Percentiles rank a stretch among this genome's conserved stretches.
phyloP scores from a whole-genome alignment of 2,888 invertebrate species.

The Spisula solida region DNA sequence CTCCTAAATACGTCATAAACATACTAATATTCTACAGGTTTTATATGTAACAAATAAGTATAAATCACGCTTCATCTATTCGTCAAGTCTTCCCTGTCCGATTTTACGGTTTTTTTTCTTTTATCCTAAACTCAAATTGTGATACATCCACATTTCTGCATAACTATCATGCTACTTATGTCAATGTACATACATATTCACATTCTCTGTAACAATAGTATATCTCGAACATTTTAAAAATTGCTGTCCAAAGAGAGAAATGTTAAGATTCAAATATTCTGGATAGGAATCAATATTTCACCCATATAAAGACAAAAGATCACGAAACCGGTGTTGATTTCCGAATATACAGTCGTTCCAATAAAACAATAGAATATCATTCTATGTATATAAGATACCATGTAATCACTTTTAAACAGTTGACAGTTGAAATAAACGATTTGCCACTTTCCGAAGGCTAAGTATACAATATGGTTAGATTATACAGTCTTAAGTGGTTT shows the following conservation, averaged over 20 bases:
- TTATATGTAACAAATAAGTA: neutral
- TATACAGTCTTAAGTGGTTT: too few species aligned
- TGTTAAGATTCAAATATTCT: neutral
- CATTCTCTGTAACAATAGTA: neutral
- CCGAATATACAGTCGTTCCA: slow-evolving; percentile 7
- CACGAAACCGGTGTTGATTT: neutral
- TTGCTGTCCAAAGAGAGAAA: neutral
- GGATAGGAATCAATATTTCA: neutral
- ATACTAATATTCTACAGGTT: neutral
- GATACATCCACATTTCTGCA: too few species aligned
- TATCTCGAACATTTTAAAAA: neutral
- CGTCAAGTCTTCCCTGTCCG: too few species aligned
- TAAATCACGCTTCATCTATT: neutral
- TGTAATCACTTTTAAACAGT: neutral
- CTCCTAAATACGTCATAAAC: neutral
- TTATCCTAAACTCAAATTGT: too few species aligned
- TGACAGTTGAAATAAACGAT: slow-evolving; percentile 4
- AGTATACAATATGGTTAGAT: neutral
- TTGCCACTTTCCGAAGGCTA: neutral
- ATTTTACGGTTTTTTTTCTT: too few species aligned
- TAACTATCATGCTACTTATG: neutral
- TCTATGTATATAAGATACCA: neutral
- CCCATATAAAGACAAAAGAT: neutral
- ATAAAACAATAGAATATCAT: neutral
- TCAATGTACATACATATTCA: neutral